Conservation (phyloP, 2,888 invertebrate species). For the Lacanobia oleracea region DNA sequence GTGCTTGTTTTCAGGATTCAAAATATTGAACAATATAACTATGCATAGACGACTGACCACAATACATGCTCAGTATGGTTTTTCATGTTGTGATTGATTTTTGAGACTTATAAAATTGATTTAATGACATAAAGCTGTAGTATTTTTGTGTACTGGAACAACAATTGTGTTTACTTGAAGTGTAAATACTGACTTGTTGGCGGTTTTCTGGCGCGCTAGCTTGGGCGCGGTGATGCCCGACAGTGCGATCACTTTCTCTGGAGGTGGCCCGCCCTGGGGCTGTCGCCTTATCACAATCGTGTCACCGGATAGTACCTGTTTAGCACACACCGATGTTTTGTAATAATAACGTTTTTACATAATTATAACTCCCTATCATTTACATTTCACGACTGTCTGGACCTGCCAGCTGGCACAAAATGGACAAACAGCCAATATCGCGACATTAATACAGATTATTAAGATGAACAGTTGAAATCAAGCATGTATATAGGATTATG, state of each 20-base stretch:
- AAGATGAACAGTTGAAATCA: constrained; percentile 24
- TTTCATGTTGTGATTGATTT: constrained; percentile 18
- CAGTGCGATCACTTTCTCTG: constrained; percentile 97
- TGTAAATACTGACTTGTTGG: constrained; percentile 82
- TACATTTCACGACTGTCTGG: constrained; percentile 17
- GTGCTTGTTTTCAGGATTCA: background rate
- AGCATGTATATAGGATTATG: background rate
- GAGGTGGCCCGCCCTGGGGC: constrained; percentile 96
- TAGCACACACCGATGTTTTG: constrained; percentile 44
- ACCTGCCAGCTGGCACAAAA: constrained; percentile 54
- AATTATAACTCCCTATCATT: constrained; percentile 8
- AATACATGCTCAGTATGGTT: background rate
- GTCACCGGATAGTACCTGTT: constrained; percentile 98
- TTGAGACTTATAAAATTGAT: constrained; percentile 12
- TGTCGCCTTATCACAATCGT: constrained; percentile 97
- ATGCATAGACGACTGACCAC: too few species aligned
- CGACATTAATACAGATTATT: constrained; percentile 25
- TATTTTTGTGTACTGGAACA: constrained; percentile 24
- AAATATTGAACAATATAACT: background rate
- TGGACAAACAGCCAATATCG: constrained; percentile 21
- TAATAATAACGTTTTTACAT: constrained; percentile 28
- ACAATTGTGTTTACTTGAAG: constrained; percentile 34
- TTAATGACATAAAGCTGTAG: constrained; percentile 39
- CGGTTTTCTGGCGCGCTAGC: constrained; percentile 89
- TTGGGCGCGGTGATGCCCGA: constrained; percentile 98